Evolutionary conservation across 2,797 vertebrate species (phyloP).

Genomic region (Labroides dimidiatus): DNA sequence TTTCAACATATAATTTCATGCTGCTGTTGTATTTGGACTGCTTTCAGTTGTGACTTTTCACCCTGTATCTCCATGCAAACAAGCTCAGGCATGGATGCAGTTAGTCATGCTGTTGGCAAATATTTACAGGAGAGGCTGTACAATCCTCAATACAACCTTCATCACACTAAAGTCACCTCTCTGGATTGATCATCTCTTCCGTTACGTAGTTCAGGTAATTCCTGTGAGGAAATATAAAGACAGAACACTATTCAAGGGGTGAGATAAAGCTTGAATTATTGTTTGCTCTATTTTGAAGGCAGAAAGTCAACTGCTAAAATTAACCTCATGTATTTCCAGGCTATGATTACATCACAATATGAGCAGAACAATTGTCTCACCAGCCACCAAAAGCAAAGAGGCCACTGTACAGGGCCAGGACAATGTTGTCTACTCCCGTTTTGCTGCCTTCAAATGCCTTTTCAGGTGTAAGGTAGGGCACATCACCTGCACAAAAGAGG

Average conservation of each 20-base stretch:
- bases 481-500: slow-evolving; percentile 82
- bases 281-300: background rate
- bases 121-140: slow-evolving; percentile 47
- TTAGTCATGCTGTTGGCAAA: slow-evolving; percentile 28
- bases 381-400: slow-evolving; percentile 99
- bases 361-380: slow-evolving; percentile 82
- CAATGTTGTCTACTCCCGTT: slow-evolving; percentile 89
- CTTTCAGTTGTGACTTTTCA: too few relatives aligned
- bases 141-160: slow-evolving; percentile 59
- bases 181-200: slow-evolving; percentile 98
- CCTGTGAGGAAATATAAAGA: slow-evolving; percentile 80
- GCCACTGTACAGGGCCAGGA: slow-evolving; percentile 95
- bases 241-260: background rate
- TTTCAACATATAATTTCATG: too few relatives aligned
- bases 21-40: too few relatives aligned
- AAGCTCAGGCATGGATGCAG: slow-evolving; percentile 20
- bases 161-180: slow-evolving; percentile 86
- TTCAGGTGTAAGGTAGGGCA: slow-evolving; percentile 84
- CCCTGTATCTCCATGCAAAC: slow-evolving; percentile 34
- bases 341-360: slow-evolving; percentile 2
- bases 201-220: slow-evolving; percentile 99
- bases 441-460: slow-evolving; percentile 91
- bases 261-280: background rate
- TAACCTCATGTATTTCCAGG: background rate
- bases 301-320: background rate